Evolutionary conservation across 2,797 vertebrate species (phyloP).

Genomic region (Falco cherrug): DNA sequence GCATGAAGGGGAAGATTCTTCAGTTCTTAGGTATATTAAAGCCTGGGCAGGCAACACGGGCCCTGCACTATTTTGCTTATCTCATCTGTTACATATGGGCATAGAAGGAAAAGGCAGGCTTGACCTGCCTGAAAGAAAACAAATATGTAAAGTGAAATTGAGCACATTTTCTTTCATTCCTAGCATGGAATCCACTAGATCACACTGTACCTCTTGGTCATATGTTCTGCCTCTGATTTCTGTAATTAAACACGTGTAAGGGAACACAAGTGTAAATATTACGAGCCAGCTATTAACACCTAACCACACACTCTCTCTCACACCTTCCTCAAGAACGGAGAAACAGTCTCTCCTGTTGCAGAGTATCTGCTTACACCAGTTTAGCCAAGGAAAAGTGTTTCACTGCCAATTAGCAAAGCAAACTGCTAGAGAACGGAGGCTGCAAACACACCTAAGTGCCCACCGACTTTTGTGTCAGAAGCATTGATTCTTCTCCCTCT

Average conservation of each 20-base stretch:
- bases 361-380: neutral
- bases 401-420: neutral
- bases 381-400: neutral
- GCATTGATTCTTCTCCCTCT: neutral
- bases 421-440: neutral
- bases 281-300: neutral
- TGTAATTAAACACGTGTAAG: neutral
- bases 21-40: neutral
- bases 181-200: neutral
- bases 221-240: neutral
- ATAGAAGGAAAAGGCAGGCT: neutral
- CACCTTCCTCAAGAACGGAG: neutral
- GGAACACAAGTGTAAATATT: neutral
- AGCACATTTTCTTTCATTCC: neutral
- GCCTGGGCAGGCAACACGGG: neutral
- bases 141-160: accelerated
- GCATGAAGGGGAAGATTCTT: neutral
- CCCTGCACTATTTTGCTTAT: neutral
- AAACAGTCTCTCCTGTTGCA: no score
- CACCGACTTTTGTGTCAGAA: accelerated
- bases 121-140: neutral
- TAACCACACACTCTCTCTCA: neutral
- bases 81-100: accelerated
- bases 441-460: accelerated
- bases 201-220: accelerated